phyloP scores from a whole-genome alignment of 2,113 vertebrate species.

The Chloroceryle aenea region DNA sequence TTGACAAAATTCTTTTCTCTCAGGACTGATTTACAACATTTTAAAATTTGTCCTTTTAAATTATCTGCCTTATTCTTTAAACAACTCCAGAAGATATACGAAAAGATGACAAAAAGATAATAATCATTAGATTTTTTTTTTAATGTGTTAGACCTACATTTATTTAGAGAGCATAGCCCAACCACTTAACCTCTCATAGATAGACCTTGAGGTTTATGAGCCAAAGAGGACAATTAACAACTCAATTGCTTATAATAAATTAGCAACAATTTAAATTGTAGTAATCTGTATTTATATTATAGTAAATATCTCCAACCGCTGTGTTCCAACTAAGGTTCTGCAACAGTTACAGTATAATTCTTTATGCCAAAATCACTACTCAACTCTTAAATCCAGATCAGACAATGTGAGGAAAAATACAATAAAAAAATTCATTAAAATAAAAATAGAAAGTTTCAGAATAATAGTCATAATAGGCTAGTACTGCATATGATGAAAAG shows the following conservation, averaged over 20 bases:
- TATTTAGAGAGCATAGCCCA: conserved; percentile 17
- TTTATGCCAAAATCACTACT: background rate
- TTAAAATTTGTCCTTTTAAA: background rate
- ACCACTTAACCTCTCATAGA: conserved; percentile 26
- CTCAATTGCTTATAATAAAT: conserved; percentile 57
- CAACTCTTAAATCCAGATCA: background rate
- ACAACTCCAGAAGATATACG: background rate
- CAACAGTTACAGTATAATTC: background rate
- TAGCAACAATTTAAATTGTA: conserved; percentile 57
- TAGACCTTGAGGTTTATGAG: conserved; percentile 56
- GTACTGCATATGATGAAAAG: background rate
- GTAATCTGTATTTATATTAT: conserved; percentile 35
- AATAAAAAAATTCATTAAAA: conserved; percentile 1
- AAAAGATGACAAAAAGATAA: background rate
- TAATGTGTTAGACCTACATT: background rate
- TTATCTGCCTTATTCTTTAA: background rate
- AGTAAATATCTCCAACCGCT: conserved; percentile 13
- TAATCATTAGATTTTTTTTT: background rate
- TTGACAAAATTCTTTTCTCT: background rate
- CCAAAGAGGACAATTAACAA: conserved; percentile 60
- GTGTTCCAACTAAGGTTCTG: background rate
- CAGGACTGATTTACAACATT: background rate
- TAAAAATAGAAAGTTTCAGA: background rate
- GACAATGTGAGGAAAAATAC: background rate
- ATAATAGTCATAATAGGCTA: background rate